A percentile compares a stretch with the other conserved stretches of the same genome.
Evolutionary conservation across 2,797 vertebrate species (phyloP).

Genomic region (Steatocranus sp.): DNA sequence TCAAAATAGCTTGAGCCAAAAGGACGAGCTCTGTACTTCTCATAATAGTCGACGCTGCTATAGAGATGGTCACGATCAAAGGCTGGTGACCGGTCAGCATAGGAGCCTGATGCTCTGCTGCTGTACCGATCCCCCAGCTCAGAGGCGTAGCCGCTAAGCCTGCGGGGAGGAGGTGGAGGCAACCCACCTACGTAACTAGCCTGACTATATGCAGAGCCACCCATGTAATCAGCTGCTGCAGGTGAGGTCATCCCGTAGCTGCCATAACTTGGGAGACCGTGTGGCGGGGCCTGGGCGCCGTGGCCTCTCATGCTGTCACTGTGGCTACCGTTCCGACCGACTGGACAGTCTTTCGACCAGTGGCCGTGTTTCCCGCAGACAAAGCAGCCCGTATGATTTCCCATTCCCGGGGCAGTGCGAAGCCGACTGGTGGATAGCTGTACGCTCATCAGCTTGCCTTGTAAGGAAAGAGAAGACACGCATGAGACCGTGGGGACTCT

Average conservation of each 20-base stretch:
- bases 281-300: slow-evolving; percentile 34
- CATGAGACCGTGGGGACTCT: slow-evolving; percentile 58
- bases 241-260: slow-evolving; percentile 54
- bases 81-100: slow-evolving; percentile 46
- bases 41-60: slow-evolving; percentile 64
- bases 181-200: slow-evolving; percentile 49
- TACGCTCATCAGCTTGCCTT: slow-evolving; percentile 93
- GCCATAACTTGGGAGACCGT: slow-evolving; percentile 46
- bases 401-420: slow-evolving; percentile 91
- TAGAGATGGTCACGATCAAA: slow-evolving; percentile 56
- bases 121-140: slow-evolving; percentile 51
- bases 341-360: slow-evolving; percentile 95
- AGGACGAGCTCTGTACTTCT: slow-evolving; percentile 68
- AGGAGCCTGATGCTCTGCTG: slow-evolving; percentile 31
- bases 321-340: slow-evolving; percentile 78
- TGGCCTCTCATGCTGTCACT: slow-evolving; percentile 42
- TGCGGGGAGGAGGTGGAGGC: slow-evolving; percentile 50
- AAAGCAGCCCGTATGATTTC: slow-evolving; percentile 84
- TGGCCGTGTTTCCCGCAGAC: slow-evolving; percentile 88
- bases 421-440: slow-evolving; percentile 94
- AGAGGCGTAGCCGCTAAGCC: slow-evolving; percentile 49
- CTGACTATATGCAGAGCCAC: slow-evolving; percentile 65
- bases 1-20: slow-evolving; percentile 71
- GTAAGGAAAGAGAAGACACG: slow-evolving; percentile 79
- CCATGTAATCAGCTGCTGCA: slow-evolving; percentile 54